phyloP scores from a whole-genome alignment of 2,113 vertebrate species.

The Catharus bicknelli region DNA sequence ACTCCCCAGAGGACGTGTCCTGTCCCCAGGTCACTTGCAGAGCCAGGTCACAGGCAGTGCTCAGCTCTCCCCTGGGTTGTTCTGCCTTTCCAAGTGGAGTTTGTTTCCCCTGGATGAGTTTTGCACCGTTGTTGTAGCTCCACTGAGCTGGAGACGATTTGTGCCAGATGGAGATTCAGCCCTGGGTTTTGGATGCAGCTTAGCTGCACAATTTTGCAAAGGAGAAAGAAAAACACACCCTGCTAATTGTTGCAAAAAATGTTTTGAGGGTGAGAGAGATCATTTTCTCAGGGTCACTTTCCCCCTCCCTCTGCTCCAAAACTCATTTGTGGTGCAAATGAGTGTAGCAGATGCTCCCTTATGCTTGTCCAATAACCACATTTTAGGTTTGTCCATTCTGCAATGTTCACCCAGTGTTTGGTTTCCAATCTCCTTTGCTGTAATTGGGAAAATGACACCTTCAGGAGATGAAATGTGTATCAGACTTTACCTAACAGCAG shows the following conservation, averaged over 20 bases:
- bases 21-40: background rate
- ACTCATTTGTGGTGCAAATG: background rate
- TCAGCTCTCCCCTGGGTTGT: background rate
- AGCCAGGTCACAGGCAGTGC: background rate
- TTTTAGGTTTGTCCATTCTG: background rate
- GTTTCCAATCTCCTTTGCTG: conserved; percentile 19
- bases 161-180: background rate
- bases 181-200: background rate
- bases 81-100: background rate
- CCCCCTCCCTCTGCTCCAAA: background rate
- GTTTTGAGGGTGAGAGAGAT: background rate
- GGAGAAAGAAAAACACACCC: background rate
- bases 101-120: accelerated
- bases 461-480: background rate
- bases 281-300: background rate
- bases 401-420: background rate
- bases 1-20: background rate
- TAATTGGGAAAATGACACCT: background rate
- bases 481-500: background rate
- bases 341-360: background rate
- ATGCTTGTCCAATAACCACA: background rate
- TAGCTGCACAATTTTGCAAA: background rate
- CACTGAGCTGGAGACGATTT: background rate
- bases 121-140: background rate
- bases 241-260: background rate